A percentile compares a stretch with the other conserved stretches of the same genome.
These are phyloP conservation scores for Zootoca vivipara DNA, from an alignment of 2,113 vertebrate genomes.

Conservation along the genomic window DNA sequence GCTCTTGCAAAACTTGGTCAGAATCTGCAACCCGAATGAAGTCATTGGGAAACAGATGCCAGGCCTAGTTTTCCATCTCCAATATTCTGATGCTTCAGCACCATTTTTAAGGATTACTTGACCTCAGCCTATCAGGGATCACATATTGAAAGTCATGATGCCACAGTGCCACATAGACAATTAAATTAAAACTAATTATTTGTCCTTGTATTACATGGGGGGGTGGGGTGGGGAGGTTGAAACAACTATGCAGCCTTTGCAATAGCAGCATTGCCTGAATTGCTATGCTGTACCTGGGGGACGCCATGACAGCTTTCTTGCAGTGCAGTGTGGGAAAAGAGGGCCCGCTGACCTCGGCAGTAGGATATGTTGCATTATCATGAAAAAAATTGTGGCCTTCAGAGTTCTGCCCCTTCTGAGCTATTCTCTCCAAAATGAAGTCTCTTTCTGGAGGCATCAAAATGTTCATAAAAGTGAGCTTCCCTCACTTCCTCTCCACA, in stretches of 20 bases:
- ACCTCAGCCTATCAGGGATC: background rate
- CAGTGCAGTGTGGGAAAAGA: background rate
- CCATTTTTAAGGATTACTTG: background rate
- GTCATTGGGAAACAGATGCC: conserved; percentile 64
- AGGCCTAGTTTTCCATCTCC: conserved; percentile 52
- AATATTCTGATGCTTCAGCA: no score
- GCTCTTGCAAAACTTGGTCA: conserved; percentile 61
- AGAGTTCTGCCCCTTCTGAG: background rate
- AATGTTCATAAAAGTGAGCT: background rate
- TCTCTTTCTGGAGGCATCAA: background rate
- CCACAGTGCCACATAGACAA: background rate
- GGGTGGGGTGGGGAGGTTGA: no score
- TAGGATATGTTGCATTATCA: background rate
- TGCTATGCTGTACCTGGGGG: background rate
- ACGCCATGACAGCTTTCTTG: no score
- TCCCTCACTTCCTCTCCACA: background rate
- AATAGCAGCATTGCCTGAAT: background rate
- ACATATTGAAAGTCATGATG: background rate
- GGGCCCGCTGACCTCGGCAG: background rate
- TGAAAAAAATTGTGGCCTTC: background rate
- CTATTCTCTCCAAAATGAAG: background rate
- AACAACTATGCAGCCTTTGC: background rate
- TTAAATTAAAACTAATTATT: background rate
- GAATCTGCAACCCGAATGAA: conserved; percentile 66
- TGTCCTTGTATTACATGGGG: background rate